Evolutionary conservation across 2,113 vertebrate species (phyloP), one percentile per base, ranked within the genome.

Genomic region (Calidris pugnax): DNA sequence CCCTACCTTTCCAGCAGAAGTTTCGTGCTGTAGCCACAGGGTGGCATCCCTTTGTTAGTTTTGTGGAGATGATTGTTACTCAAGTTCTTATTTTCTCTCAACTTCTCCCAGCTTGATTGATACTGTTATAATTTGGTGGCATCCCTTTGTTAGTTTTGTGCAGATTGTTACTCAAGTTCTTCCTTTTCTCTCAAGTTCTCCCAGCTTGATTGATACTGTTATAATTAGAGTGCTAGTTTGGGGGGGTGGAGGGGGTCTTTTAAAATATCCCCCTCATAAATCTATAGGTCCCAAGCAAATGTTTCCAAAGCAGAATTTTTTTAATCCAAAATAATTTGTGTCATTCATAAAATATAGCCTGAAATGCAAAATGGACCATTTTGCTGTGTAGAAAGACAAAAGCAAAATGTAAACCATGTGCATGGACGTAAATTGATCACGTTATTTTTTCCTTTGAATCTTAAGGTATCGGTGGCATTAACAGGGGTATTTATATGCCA

Each of bases 1-100:
- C 26, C 32, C 57, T 19, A 1, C 19, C 22, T 45, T 30, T 2
- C 19, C 41, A n/a, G 84, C 9, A 33, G 63, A 7, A 57, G 41
- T 76, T 95, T 59, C 37, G 9, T 2, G 59, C 17, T 37, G 2
- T 6, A 63, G 55, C 94, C 97, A 85, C 97, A 32, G 17, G 95
- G 89, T 97, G 97, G 95, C 97, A 92, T 45, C 71, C 6, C 78
- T 8, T 41, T 3, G 77, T 87, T 68, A 89, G 43, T 41, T 96
- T 97, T 94, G 55, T 23, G 22, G 8, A 4, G 20, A 2, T 69
- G 20, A 2, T 69, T 13, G 12, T 78, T 32, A 64, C 10, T 20
- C 9, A 17, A 27, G 45, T 53, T 37, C 30, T 35, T 11, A 0
- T 19, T 48, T 32, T 39, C 32, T 4, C 16, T 47, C 8, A 8